These are phyloP conservation scores for Synergus gifuensis DNA, from an alignment of 2,888 invertebrate genomes.

Conservation along the genomic window DNA sequence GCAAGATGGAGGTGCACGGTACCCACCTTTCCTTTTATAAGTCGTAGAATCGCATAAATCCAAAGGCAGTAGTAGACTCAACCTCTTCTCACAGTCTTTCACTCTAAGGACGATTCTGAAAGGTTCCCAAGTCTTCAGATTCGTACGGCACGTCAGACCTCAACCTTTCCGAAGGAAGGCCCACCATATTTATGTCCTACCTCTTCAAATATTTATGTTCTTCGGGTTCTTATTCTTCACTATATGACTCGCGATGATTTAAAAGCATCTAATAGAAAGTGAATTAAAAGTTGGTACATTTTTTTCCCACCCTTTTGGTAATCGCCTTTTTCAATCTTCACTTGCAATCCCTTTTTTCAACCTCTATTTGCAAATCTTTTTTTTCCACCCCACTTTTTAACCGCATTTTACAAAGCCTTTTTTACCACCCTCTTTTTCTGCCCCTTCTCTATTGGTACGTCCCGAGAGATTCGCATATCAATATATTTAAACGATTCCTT, in stretches of 20 bases:
- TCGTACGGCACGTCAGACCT: neutral
- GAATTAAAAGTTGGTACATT: too few relatives aligned
- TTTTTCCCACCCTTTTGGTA: too few relatives aligned
- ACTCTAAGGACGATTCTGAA: neutral
- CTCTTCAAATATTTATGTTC: slow-evolving; percentile 7
- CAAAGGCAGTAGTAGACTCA: slow-evolving; percentile 51
- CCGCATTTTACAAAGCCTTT: too few relatives aligned
- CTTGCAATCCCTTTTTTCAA: too few relatives aligned
- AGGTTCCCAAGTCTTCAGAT: slow-evolving; percentile 11
- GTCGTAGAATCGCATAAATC: slow-evolving; percentile 62
- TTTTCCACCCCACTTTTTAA: too few relatives aligned
- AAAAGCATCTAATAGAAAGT: too few relatives aligned
- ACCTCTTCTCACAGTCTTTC: neutral
- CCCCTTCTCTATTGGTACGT: too few relatives aligned
- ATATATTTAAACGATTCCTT: too few relatives aligned
- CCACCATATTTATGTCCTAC: neutral
- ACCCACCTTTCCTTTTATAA: slow-evolving; percentile 53
- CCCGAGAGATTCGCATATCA: too few relatives aligned
- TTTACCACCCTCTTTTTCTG: too few relatives aligned
- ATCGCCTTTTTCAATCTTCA: too few relatives aligned
- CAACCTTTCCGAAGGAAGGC: neutral
- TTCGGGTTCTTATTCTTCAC: neutral
- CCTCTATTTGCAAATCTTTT: too few relatives aligned
- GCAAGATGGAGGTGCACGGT: slow-evolving; percentile 47
- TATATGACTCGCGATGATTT: neutral